Base-by-base conservation (phyloP, 92 coral and sea anemone species). In the Actinernus sp. region DNA sequence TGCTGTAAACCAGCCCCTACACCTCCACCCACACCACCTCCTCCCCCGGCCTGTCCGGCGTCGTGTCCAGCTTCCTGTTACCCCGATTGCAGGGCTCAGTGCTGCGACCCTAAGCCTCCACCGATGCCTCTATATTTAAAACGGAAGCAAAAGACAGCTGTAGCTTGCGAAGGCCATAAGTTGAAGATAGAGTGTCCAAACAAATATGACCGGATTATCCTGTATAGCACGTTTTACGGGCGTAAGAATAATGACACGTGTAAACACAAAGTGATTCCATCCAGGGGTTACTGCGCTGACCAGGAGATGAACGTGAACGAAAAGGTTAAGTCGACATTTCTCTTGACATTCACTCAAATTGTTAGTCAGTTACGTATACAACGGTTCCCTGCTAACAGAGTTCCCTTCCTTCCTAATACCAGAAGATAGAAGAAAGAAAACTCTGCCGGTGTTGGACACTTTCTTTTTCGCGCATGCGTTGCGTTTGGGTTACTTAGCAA, bases 161-260 rank as follows among this genome's bases (percentile, higher is more conserved):
- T 72, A 36, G 92, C 96, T 16, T 90, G 96, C 26, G 88, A 90
- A 55, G 96, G 92, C n/a, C 87, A 90, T 43, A 90, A 90, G 50
- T 78, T 90, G 26, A 85, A 76, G 84, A 79, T 90, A 22, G 72
- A 39, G 70, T 90, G 96, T 30, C 69, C 81, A 28, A 90, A 80
- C 89, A 87, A 81, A 81, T 80, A 85, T 3, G 93, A 90, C 51
- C 92, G 78, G 58, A 81, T 94, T 53, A 92, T 92, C 38, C 26
- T 94, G 67, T 87, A 88, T 67, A 87, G 96, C 26, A 82, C 97
- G 2, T 94, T 94, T 49, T 94, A 94, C 52, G 98, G 98, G 14
- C 87, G 98, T 14, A 78, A 73, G 33, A 91, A 82, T 26, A 58
- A 85, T 53, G 21, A 71, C 1, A 78, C 88, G 13, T 94, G 98